Percentiles rank a stretch among this genome's conserved stretches.
Evolutionary conservation across 2,888 invertebrate genomes (phyloP).

Genomic region (Erebia aethiops): DNA sequence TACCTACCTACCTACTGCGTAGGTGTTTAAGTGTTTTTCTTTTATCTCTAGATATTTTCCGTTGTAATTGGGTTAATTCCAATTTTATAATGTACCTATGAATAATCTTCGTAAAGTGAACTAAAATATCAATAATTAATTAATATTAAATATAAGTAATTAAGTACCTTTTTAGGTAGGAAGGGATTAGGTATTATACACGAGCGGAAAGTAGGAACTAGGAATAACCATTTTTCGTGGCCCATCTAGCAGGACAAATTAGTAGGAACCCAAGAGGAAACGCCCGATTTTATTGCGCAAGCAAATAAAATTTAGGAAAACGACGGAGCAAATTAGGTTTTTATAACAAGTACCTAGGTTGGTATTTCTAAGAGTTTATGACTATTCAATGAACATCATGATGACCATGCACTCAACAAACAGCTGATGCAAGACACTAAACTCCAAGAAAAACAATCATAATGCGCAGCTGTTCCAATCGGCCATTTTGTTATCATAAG

Average conservation of each 20-base stretch:
- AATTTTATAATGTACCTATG: neutral
- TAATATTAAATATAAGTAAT: too few species aligned
- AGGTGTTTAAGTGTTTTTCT: neutral
- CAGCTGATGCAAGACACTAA: neutral
- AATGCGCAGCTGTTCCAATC: neutral
- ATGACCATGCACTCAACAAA: neutral
- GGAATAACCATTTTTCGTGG: too few species aligned
- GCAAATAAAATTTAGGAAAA: too few species aligned
- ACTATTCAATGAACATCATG: neutral
- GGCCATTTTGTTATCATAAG: neutral
- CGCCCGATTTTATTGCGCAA: too few species aligned
- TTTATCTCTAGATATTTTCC: conserved; percentile 5
- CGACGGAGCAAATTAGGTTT: neutral
- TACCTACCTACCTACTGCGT: neutral
- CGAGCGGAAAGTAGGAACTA: too few species aligned
- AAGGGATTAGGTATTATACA: too few species aligned
- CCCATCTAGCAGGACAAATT: too few species aligned
- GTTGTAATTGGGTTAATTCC: neutral
- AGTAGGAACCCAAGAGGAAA: too few species aligned
- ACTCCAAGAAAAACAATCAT: neutral
- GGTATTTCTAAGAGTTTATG: neutral
- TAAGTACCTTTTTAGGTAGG: too few species aligned
- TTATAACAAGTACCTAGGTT: too few species aligned
- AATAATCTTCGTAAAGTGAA: too few species aligned
- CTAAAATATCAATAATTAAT: too few species aligned